Evolutionary conservation across 2,113 vertebrate genomes (phyloP).

Genomic region (Spizaetus ornatus): DNA sequence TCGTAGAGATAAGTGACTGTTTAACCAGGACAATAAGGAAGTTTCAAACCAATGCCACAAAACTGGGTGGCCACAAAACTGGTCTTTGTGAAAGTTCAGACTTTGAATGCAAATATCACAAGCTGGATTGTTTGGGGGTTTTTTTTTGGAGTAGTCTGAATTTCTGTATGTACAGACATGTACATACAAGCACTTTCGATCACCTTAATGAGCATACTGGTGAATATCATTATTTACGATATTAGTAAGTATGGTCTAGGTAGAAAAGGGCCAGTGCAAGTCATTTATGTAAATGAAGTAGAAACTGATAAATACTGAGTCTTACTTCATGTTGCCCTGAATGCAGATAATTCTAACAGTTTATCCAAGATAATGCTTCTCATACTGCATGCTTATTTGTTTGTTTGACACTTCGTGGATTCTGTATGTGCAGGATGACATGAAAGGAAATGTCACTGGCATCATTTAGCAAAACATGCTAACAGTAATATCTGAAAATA

Average conservation of each 20-base stretch:
- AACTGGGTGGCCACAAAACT: neutral
- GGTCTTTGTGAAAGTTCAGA: neutral
- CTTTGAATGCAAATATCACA: neutral
- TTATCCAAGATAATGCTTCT: neutral
- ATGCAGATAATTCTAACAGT: neutral
- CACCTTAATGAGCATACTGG: neutral
- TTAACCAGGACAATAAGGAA: constrained; percentile 30
- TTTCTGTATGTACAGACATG: neutral
- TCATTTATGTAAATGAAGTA: neutral
- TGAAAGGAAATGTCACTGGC: neutral
- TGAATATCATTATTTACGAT: neutral
- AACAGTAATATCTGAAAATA: neutral
- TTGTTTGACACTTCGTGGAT: neutral
- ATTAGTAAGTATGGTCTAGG: neutral
- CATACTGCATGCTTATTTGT: neutral
- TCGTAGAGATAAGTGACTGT: constrained; percentile 33
- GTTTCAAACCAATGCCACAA: neutral
- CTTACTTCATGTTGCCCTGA: neutral
- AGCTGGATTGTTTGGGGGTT: no score
- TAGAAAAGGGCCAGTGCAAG: neutral
- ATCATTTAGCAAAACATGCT: neutral
- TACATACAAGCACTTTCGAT: neutral
- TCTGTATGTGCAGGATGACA: neutral
- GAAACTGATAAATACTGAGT: neutral
- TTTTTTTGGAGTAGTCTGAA: neutral